These are phyloP conservation scores for Belonocnema kinseyi DNA, from an alignment of 1,140 invertebrate genomes.

Conservation along the genomic window DNA sequence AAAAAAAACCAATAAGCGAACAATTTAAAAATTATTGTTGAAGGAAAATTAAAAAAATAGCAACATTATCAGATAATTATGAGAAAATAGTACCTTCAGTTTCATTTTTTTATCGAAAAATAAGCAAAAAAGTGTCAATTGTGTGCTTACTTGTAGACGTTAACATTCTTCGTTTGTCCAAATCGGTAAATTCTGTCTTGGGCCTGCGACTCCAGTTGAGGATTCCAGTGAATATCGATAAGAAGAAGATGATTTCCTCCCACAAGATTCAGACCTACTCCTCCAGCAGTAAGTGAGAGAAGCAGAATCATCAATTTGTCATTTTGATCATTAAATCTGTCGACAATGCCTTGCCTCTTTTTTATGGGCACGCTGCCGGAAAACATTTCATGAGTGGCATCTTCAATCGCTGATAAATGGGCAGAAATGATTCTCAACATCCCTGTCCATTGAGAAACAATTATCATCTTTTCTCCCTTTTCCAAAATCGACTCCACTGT, in stretches of 20 bases:
- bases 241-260: conserved; percentile 94
- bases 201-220: conserved; percentile 93
- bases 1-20: no score
- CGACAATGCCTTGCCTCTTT: conserved; percentile 78
- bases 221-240: conserved; percentile 96
- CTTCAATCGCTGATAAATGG: conserved; percentile 75
- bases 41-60: no score
- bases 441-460: conserved; percentile 92
- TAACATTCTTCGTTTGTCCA: conserved; percentile 88
- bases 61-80: no score
- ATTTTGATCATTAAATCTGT: conserved; percentile 82
- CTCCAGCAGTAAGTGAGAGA: conserved; percentile 91
- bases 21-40: no score
- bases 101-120: no score
- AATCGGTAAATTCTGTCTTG: conserved; percentile 94
- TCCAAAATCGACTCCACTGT: conserved; percentile 78
- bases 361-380: conserved; percentile 81
- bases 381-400: conserved; percentile 79
- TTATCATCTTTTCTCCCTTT: conserved; percentile 83
- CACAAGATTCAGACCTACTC: conserved; percentile 92
- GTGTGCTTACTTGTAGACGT: conserved; percentile 85
- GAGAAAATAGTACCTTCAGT: no score
- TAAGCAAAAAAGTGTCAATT: no score
- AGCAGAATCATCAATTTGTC: conserved; percentile 80
- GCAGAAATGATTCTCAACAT: conserved; percentile 82